Evolutionary conservation across 1,140 invertebrate genomes (phyloP).

Genomic region (Macrocentrus cingulum): DNA sequence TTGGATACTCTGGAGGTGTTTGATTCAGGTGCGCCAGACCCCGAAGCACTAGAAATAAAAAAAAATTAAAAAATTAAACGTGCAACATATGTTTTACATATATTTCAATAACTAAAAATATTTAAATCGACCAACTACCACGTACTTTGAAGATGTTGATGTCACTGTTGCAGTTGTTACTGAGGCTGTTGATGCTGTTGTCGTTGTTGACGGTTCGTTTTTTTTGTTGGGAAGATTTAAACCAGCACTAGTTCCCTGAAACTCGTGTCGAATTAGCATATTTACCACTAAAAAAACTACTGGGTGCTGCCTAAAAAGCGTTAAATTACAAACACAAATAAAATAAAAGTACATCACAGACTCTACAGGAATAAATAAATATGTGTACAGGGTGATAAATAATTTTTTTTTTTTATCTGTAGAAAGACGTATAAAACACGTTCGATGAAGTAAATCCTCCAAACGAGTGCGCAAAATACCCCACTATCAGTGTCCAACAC

Average conservation of each 20-base stretch:
- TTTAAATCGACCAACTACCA: too few relatives aligned
- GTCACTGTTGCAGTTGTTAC: too few relatives aligned
- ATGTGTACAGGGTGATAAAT: too few relatives aligned
- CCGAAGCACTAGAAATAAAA: not conserved
- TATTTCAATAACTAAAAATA: too few relatives aligned
- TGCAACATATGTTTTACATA: not conserved
- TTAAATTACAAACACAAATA: conserved; percentile 3
- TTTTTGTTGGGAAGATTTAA: conserved; percentile 30
- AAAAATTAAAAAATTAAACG: conserved; percentile 6
- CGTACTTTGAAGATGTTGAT: too few relatives aligned
- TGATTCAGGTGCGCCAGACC: not conserved
- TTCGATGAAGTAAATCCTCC: too few relatives aligned
- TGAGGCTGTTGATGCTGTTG: conserved; percentile 6
- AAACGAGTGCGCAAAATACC: too few relatives aligned
- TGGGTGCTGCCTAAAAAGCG: conserved; percentile 33
- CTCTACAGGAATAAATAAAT: too few relatives aligned
- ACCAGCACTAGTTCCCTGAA: conserved; percentile 40
- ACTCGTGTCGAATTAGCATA: conserved; percentile 41
- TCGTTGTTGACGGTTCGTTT: conserved; percentile 12
- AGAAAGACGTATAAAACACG: too few relatives aligned
- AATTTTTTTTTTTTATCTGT: too few relatives aligned
- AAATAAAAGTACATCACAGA: not conserved
- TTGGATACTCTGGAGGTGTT: not conserved
- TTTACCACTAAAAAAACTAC: conserved; percentile 37
- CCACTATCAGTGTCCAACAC: not conserved